Evolutionary conservation across 2,113 vertebrate species (phyloP).

Genomic region (Diglossa brunneiventris): DNA sequence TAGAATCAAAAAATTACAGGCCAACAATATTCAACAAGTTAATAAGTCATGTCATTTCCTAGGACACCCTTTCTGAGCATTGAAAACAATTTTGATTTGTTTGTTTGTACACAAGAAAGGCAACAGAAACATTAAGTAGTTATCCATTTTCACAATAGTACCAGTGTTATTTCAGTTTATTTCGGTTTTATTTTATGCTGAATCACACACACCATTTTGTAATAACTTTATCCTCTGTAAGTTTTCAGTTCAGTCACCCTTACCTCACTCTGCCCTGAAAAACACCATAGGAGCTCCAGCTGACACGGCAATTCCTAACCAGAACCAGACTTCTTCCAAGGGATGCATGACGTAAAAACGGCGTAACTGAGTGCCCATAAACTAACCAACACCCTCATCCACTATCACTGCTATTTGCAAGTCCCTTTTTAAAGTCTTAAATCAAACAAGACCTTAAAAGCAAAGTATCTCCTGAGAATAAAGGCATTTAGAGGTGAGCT

Average conservation of each 20-base stretch:
- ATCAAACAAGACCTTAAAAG: neutral
- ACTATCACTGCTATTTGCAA: neutral
- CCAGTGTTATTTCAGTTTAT: neutral
- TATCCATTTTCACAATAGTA: neutral
- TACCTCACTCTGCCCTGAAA: neutral
- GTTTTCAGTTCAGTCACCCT: neutral
- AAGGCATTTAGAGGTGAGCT: neutral
- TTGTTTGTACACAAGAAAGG: neutral
- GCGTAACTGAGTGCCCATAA: neutral
- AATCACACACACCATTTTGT: neutral
- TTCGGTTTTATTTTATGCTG: neutral
- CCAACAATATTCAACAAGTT: neutral
- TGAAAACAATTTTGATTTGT: neutral
- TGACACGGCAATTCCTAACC: neutral
- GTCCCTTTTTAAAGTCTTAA: neutral
- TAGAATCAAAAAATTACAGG: neutral
- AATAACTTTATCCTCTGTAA: neutral
- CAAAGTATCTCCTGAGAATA: neutral
- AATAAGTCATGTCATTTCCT: neutral
- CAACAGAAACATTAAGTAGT: neutral
- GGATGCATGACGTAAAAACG: neutral
- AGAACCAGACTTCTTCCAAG: neutral
- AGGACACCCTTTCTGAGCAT: neutral
- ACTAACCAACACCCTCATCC: neutral
- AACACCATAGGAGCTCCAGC: neutral